Evolutionary conservation across 2,888 invertebrate genomes (phyloP).

Genomic region (Chydorus sphaericus): DNA sequence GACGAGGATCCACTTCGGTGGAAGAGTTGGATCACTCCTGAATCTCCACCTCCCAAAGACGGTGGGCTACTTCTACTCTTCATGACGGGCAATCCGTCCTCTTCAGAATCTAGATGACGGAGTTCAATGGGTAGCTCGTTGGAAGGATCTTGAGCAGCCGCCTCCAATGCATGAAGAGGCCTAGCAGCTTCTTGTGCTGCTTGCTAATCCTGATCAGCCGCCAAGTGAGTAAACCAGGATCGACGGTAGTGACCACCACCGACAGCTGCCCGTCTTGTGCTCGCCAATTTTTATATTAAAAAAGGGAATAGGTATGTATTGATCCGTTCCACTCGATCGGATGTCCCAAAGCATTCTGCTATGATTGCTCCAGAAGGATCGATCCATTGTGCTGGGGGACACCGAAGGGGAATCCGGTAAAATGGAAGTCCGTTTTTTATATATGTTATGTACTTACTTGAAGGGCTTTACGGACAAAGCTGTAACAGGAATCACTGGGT

Average conservation of each 20-base stretch:
- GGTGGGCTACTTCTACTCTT: slow-evolving; percentile 11
- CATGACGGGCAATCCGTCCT: slow-evolving; percentile 23
- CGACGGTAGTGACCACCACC: slow-evolving; percentile 33
- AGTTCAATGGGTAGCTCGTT: slow-evolving; percentile 79
- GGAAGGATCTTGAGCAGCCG: slow-evolving; percentile 26
- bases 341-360: background rate
- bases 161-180: too few relatives aligned
- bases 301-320: background rate
- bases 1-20: background rate
- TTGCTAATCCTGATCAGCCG: slow-evolving; percentile 63
- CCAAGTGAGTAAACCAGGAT: slow-evolving; percentile 53
- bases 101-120: slow-evolving; percentile 48
- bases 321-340: background rate
- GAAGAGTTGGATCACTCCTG: background rate
- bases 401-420: too few relatives aligned
- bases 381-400: too few relatives aligned
- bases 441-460: slow-evolving; percentile 37
- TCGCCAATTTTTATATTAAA: slow-evolving; percentile 51
- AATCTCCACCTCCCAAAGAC: slow-evolving; percentile 1
- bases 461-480: slow-evolving; percentile 74
- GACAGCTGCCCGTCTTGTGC: slow-evolving; percentile 41
- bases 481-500: slow-evolving; percentile 86
- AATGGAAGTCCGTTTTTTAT: too few relatives aligned
- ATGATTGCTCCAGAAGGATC: background rate
- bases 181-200: slow-evolving; percentile 16